Evolutionary conservation across 2,113 vertebrate species (phyloP).

Genomic region (Theropithecus gelada): DNA sequence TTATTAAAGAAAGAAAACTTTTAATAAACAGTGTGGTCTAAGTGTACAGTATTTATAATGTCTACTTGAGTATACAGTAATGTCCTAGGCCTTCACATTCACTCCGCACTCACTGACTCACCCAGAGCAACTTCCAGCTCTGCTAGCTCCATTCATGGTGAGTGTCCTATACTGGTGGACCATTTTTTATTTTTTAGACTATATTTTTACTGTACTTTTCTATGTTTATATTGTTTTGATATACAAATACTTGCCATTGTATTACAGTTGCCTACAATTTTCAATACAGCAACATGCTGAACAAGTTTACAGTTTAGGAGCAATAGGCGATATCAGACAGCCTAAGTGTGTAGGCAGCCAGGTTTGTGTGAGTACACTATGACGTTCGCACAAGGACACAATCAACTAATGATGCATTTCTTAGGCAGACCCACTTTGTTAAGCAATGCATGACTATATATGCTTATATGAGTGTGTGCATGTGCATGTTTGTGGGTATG

Average conservation of each 20-base stretch:
- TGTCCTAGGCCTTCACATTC: background rate
- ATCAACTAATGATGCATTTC: background rate
- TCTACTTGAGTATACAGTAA: background rate
- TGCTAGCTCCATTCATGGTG: background rate
- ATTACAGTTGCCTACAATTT: background rate
- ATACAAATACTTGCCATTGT: background rate
- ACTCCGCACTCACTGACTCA: background rate
- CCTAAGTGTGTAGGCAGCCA: background rate
- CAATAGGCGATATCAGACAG: background rate
- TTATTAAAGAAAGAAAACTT: background rate
- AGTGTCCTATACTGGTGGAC: background rate
- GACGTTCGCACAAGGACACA: background rate
- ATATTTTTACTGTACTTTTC: background rate
- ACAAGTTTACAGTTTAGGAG: background rate
- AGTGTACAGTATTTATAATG: too few species aligned
- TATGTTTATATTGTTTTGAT: background rate
- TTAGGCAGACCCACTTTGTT: background rate
- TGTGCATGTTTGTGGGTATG: background rate
- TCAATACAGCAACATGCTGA: background rate
- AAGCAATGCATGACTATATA: background rate
- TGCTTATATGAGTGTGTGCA: background rate
- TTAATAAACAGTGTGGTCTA: background rate
- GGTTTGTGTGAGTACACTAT: background rate
- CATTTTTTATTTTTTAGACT: background rate
- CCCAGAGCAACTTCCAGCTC: background rate